These are phyloP conservation scores for Eilema griseolum DNA, from an alignment of 2,888 invertebrate genomes.

Conservation along the genomic window DNA sequence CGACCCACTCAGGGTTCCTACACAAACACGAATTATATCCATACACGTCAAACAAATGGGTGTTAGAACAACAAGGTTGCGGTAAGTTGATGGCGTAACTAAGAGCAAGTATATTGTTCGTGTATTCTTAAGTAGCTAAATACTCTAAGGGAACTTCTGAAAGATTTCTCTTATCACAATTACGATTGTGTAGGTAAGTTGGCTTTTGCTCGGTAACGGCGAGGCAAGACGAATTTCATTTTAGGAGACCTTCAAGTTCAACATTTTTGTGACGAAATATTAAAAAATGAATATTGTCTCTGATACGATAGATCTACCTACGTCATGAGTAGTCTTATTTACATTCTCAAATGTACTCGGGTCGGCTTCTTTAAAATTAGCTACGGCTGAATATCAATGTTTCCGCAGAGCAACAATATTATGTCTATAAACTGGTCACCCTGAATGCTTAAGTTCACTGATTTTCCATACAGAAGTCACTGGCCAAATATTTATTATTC, in stretches of 20 bases:
- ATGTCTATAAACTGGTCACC: neutral
- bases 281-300: neutral
- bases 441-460: neutral
- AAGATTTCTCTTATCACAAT: neutral
- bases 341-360: neutral
- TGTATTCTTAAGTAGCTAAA: neutral
- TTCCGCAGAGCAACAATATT: slow-evolving; percentile 1
- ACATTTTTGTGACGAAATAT: neutral
- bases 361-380: neutral
- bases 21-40: slow-evolving; percentile 77
- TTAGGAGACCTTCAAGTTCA: neutral
- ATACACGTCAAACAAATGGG: slow-evolving; percentile 75
- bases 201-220: neutral
- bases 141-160: neutral
- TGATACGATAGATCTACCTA: neutral
- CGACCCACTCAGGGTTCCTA: slow-evolving; percentile 74
- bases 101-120: slow-evolving; percentile 53
- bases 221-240: neutral
- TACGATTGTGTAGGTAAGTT: neutral
- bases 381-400: neutral
- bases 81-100: slow-evolving; percentile 68
- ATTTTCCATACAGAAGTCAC: neutral
- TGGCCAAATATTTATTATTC: neutral
- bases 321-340: neutral
- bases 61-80: slow-evolving; percentile 75